These are phyloP conservation scores for Selenia dentaria DNA, from an alignment of 2,888 invertebrate species.

Conservation along the genomic window DNA sequence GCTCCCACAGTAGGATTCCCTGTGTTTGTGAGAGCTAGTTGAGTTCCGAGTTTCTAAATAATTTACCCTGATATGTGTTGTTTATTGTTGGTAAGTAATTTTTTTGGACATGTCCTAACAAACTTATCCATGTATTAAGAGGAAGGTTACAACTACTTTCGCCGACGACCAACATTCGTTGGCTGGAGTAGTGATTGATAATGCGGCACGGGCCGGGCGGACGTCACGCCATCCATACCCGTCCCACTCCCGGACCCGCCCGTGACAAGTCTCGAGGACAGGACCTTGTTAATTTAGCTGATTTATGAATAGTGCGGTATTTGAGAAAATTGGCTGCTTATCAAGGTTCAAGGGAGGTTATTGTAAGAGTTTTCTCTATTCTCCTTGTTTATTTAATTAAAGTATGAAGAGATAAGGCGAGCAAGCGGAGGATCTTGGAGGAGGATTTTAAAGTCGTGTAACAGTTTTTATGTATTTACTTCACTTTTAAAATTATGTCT, in stretches of 20 bases:
- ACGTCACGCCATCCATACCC: conserved; percentile 25
- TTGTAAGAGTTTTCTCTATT: neutral
- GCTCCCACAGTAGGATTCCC: no score
- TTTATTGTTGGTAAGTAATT: no score
- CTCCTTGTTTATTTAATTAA: neutral
- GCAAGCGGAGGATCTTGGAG: no score
- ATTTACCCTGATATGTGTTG: no score
- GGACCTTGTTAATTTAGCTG: conserved; percentile 32
- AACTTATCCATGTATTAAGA: no score
- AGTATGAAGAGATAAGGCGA: no score
- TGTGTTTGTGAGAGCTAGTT: no score
- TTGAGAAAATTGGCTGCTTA: conserved; percentile 15
- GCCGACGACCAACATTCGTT: conserved; percentile 3
- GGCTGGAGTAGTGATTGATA: conserved; percentile 22
- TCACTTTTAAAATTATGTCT: no score
- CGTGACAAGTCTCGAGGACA: conserved; percentile 15
- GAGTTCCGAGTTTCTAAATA: no score
- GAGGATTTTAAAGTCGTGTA: no score
- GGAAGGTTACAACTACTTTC: conserved; percentile 6
- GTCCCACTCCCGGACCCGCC: conserved; percentile 11
- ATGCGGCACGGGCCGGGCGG: conserved; percentile 7
- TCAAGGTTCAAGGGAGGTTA: conserved; percentile 1
- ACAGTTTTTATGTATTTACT: no score
- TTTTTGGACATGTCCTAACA: no score
- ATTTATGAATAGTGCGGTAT: conserved; percentile 27